These are phyloP conservation scores for Agrotis segetum DNA, from an alignment of 2,888 invertebrate genomes.

Conservation along the genomic window DNA sequence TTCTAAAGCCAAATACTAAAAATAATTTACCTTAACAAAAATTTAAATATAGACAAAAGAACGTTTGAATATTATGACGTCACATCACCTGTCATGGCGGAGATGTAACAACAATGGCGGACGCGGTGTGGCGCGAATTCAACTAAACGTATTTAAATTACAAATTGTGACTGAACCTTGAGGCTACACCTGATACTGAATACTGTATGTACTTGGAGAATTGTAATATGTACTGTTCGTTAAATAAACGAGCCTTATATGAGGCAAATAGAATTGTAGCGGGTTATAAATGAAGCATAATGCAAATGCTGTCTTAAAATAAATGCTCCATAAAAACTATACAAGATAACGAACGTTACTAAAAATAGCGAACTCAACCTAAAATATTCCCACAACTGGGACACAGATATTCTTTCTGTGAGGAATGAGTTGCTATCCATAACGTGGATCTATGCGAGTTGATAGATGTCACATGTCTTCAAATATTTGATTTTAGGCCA, in stretches of 20 bases:
- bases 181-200: slow-evolving; percentile 67
- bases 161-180: slow-evolving; percentile 75
- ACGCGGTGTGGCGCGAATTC: slow-evolving; percentile 65
- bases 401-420: not conserved
- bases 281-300: slow-evolving; percentile 16
- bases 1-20: slow-evolving; percentile 17
- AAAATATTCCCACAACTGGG: not conserved
- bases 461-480: not conserved
- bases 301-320: not conserved
- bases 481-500: not conserved
- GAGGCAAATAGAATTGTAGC: slow-evolving; percentile 13
- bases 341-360: not conserved
- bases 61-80: slow-evolving; percentile 49
- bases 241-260: slow-evolving; percentile 36
- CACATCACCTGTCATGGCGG: slow-evolving; percentile 50
- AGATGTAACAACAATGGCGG: slow-evolving; percentile 56
- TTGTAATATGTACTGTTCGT: slow-evolving; percentile 34
- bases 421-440: not conserved
- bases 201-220: slow-evolving; percentile 31
- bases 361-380: not conserved
- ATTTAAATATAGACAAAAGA: slow-evolving; percentile 54
- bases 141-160: slow-evolving; percentile 78
- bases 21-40: slow-evolving; percentile 63
- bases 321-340: not conserved
- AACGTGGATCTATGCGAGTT: not conserved